Percentiles rank a stretch among this genome's conserved stretches.
These are phyloP conservation scores for Ornithoptera priamus DNA, from an alignment of 2,888 invertebrate species.

Conservation along the genomic window DNA sequence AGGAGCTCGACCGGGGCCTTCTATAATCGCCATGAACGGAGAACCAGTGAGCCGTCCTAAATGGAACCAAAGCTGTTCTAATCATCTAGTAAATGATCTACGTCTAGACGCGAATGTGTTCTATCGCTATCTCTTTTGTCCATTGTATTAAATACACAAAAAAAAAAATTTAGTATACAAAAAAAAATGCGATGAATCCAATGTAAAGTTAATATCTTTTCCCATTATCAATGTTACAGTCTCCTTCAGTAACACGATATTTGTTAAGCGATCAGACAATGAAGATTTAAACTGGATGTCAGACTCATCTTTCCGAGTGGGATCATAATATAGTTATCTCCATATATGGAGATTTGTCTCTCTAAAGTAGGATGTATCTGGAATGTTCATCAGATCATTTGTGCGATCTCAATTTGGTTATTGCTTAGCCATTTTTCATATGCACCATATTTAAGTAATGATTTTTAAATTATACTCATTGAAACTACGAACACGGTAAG, in stretches of 20 bases:
- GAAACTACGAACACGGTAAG: neutral
- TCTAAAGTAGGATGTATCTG: conserved; percentile 33
- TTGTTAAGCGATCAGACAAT: too few species aligned
- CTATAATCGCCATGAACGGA: conserved; percentile 54
- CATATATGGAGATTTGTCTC: conserved; percentile 70
- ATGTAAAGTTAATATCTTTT: neutral
- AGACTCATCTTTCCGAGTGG: conserved; percentile 32
- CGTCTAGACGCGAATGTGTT: neutral
- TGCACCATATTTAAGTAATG: neutral
- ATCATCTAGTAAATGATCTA: conserved; percentile 46
- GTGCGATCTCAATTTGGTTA: conserved; percentile 4
- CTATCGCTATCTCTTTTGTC: conserved; percentile 1
- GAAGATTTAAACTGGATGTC: too few species aligned
- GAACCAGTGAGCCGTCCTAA: conserved; percentile 60
- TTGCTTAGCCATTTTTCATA: conserved; percentile 4
- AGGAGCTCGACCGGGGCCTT: conserved; percentile 70
- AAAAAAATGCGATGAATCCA: neutral
- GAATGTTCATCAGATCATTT: conserved; percentile 9
- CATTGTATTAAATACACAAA: neutral
- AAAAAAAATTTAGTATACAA: neutral
- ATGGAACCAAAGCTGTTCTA: conserved; percentile 48
- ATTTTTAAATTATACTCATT: neutral
- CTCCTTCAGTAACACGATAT: too few species aligned
- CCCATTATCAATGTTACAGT: too few species aligned
- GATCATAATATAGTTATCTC: conserved; percentile 62